Evolutionary conservation across 2,113 vertebrate genomes (phyloP), one percentile per base, ranked within the genome.

Genomic region (Camarhynchus parvulus): DNA sequence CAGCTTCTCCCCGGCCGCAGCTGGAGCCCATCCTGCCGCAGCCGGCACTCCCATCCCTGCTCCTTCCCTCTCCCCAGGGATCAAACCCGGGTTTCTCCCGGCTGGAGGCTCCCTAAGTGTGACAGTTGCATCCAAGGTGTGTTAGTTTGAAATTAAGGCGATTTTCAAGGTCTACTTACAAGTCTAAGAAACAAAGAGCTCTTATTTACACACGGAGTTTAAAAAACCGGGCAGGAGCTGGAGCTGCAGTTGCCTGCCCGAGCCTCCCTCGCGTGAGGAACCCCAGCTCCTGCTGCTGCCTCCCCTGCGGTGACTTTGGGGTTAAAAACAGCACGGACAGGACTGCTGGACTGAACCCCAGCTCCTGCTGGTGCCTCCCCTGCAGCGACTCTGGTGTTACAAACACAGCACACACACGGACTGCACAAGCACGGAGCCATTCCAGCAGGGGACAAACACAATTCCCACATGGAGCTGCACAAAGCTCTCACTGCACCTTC

Each of bases 141-240:
- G 89, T 37, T 7, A 4, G 62, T 83, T 94, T 87, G 95, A 82
- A 94, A 87, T 97, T 98, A 98, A 98, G 98, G 97, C 97, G 97
- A 77, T 97, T 95, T 66, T 14, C 87, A 95, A 97, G 52, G 72
- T 96, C 96, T 95, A 74, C 96, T 81, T 83, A 96, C 93, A 90
- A 88, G 93, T 93, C 74, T 73, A 66, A 63, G 76, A 84, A 87
- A 91, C 94, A 79, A 89, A 93, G 92, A 91, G 83, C 81, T 95
- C 91, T 89, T 95, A 94, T 96, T 66, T 95, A 96, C 94, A 97
- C 72, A 8, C 1, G 46, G 68, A 62, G 50, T 37, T 37, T 95
- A 61, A 83, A 92, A 86, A 92, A 24, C 19, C 19, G 83, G 90
- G 76, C 64, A 17, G 21, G 18, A 25, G 92, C 89, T 8, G 47